Evolutionary conservation across 2,888 invertebrate genomes (phyloP).

Genomic region (Archips xylosteana): DNA sequence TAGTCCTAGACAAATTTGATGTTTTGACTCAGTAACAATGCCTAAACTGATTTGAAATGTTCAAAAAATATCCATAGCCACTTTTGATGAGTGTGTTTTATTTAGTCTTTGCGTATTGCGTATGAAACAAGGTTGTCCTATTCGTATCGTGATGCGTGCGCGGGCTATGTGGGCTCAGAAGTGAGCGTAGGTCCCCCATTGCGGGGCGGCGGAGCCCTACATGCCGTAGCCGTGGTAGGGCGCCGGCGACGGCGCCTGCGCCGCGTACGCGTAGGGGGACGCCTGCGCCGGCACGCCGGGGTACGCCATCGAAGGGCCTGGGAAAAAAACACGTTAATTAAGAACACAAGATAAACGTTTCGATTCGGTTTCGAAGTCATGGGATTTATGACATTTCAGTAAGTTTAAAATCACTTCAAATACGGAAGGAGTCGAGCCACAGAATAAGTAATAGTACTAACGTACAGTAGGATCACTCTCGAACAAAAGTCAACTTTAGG

Average conservation of each 20-base stretch:
- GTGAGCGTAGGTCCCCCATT: constrained; percentile 56
- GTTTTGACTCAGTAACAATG: no score
- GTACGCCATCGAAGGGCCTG: constrained; percentile 83
- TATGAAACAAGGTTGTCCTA: not conserved
- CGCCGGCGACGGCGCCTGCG: constrained; percentile 82
- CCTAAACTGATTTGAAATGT: no score
- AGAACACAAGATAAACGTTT: not conserved
- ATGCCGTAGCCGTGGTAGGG: constrained; percentile 85
- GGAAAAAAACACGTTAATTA: not conserved
- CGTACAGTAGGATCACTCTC: no score
- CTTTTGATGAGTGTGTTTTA: no score
- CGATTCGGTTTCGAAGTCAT: no score
- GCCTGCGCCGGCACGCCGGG: constrained; percentile 74
- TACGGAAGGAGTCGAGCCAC: no score
- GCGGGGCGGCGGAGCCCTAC: constrained; percentile 66
- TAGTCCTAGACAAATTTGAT: no score
- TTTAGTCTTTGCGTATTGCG: not conserved
- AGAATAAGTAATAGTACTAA: no score
- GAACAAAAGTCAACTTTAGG: no score
- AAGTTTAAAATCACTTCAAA: no score
- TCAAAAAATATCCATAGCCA: no score
- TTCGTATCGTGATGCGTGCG: not conserved
- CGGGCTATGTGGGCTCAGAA: constrained; percentile 50
- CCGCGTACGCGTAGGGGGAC: constrained; percentile 82
- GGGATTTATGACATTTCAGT: no score